These are phyloP conservation scores for Dromas ardeola DNA, from an alignment of 2,113 vertebrate species.

Conservation along the genomic window DNA sequence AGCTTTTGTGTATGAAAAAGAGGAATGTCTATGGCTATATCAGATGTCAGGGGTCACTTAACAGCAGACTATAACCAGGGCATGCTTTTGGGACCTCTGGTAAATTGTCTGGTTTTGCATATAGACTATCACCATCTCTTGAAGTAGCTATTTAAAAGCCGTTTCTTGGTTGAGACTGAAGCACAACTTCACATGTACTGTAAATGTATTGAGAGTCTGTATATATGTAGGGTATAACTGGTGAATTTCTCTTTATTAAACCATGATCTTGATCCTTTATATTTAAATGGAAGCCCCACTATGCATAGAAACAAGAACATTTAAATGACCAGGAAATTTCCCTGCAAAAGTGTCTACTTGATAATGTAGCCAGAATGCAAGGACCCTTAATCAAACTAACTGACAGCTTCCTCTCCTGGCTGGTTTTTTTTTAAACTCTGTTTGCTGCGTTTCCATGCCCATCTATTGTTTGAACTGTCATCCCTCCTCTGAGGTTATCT, in stretches of 20 bases:
- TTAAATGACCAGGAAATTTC: neutral
- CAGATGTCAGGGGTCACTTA: neutral
- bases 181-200: neutral
- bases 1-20: neutral
- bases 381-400: neutral
- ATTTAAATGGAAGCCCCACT: neutral
- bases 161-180: neutral
- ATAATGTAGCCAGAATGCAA: neutral
- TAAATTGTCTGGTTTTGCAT: neutral
- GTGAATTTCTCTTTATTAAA: neutral
- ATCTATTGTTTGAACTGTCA: neutral
- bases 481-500: neutral
- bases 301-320: neutral
- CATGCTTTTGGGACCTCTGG: neutral
- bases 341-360: neutral
- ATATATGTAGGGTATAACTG: neutral
- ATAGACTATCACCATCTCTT: neutral
- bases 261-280: neutral
- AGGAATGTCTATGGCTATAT: neutral
- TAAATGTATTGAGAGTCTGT: neutral
- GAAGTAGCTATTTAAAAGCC: neutral
- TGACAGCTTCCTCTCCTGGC: neutral
- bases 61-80: neutral
- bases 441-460: neutral
- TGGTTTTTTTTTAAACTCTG: neutral